Conservation (phyloP, 2,888 invertebrate genomes). For the Operophtera brumata region DNA sequence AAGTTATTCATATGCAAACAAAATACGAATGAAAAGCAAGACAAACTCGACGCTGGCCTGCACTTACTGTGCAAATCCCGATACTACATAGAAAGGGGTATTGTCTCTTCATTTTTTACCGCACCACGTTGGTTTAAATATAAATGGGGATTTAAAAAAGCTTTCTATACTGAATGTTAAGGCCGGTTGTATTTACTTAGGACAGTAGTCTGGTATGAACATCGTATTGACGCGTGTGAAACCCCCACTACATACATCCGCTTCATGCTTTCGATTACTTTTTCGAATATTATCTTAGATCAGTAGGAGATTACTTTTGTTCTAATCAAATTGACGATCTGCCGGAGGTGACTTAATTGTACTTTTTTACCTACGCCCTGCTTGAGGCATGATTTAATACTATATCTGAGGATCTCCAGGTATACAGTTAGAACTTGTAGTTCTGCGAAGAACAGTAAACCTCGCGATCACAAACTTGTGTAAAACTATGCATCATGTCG, state of each 20-base stretch:
- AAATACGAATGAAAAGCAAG: conserved; percentile 10
- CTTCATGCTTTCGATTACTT: too few species aligned
- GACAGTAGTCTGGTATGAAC: conserved; percentile 40
- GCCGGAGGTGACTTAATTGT: too few species aligned
- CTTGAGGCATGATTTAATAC: too few species aligned
- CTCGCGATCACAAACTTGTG: too few species aligned
- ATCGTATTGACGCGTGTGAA: conserved; percentile 33
- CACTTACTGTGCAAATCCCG: conserved; percentile 24
- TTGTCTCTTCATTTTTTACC: conserved; percentile 21
- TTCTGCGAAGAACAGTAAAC: too few species aligned
- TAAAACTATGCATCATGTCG: too few species aligned
- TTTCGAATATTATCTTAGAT: background rate
- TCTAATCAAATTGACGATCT: background rate
- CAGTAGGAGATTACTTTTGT: too few species aligned
- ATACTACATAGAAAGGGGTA: conserved; percentile 16
- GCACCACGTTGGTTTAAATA: conserved; percentile 25
- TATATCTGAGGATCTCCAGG: too few species aligned
- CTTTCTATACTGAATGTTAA: conserved; percentile 29
- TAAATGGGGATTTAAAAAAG: conserved; percentile 29
- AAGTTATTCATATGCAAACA: conserved; percentile 1
- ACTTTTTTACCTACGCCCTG: too few species aligned
- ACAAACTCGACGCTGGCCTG: conserved; percentile 10
- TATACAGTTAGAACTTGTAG: too few species aligned
- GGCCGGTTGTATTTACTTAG: conserved; percentile 37
- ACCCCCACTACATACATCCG: conserved; percentile 18